Conservation (phyloP, 2,113 vertebrate genomes). For the Malurus melanocephalus region DNA sequence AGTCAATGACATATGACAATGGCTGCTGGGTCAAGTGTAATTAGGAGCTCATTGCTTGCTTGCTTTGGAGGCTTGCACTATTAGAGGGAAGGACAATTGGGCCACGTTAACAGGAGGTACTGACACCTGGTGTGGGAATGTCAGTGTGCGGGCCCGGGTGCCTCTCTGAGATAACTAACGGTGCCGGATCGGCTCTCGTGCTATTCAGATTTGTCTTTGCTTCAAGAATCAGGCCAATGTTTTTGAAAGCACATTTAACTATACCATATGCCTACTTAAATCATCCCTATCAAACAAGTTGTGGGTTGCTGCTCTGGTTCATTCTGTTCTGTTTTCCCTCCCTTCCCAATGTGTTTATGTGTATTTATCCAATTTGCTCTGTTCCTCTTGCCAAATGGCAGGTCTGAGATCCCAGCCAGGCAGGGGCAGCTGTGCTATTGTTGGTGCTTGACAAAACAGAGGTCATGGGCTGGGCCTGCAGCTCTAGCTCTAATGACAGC, state of each 20-base stretch:
- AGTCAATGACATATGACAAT: neutral
- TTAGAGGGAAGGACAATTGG: neutral
- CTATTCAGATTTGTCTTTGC: conserved; percentile 67
- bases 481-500: neutral
- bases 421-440: conserved; percentile 72
- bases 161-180: conserved; percentile 33
- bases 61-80: neutral
- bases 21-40: neutral
- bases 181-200: conserved; percentile 16
- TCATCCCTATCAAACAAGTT: conserved; percentile 75
- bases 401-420: conserved; percentile 72
- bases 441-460: conserved; percentile 45
- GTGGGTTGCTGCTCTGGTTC: conserved; percentile 70
- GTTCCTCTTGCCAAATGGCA: conserved; percentile 72
- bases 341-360: conserved; percentile 72
- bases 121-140: neutral
- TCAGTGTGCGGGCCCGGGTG: neutral
- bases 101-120: neutral
- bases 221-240: conserved; percentile 73
- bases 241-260: conserved; percentile 77
- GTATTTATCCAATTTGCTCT: conserved; percentile 75
- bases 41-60: neutral
- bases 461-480: conserved; percentile 36
- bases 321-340: conserved; percentile 73
- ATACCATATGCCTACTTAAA: conserved; percentile 80